Evolutionary conservation across 2,113 vertebrate species (phyloP).

Genomic region (Sapajus apella): DNA sequence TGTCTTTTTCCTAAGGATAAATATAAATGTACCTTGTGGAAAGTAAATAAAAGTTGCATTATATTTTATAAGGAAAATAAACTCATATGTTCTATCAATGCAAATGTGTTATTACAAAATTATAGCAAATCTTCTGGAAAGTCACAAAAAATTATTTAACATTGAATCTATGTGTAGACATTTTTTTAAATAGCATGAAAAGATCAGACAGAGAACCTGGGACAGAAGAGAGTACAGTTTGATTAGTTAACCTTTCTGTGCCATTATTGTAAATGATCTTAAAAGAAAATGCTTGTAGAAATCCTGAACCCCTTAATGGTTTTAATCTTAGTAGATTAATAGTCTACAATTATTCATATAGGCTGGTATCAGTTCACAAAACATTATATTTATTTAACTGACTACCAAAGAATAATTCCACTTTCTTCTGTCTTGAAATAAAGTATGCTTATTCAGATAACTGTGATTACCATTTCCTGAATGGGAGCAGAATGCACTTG

Average conservation of each 20-base stretch:
- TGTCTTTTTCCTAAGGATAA: neutral
- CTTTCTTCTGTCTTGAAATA: neutral
- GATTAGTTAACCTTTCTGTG: neutral
- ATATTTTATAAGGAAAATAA: neutral
- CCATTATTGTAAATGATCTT: neutral
- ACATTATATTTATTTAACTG: neutral
- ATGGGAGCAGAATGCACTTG: neutral
- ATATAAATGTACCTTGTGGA: neutral
- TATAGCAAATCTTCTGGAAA: neutral
- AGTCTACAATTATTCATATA: neutral
- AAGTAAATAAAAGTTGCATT: neutral
- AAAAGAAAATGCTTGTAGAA: neutral
- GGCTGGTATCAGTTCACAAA: neutral
- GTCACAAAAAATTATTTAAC: neutral
- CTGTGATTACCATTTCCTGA: neutral
- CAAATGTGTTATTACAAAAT: neutral
- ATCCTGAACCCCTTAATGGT: neutral
- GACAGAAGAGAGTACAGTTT: neutral
- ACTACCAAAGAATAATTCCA: neutral
- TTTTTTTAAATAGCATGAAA: neutral
- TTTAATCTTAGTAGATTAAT: neutral
- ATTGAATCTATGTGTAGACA: neutral
- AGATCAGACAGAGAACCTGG: neutral
- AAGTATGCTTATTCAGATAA: neutral
- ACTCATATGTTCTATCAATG: neutral